Conservation (phyloP, 1,140 invertebrate species). For the Drosophila eugracilis region DNA sequence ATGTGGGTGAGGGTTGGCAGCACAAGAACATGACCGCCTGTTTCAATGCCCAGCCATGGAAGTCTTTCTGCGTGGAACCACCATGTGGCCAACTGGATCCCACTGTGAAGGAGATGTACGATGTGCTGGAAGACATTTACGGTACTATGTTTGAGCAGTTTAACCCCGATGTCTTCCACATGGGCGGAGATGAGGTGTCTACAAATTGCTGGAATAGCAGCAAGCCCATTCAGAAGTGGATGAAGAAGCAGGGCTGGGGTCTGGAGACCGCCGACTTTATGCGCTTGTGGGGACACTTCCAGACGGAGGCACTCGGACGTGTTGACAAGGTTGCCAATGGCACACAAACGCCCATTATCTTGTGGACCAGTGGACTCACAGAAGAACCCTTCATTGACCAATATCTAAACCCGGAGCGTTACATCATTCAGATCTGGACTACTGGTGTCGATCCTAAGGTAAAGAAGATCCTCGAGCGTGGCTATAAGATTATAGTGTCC, state of each 20-base stretch:
- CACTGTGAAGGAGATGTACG: conserved; percentile 90
- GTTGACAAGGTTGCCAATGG: conserved; percentile 85
- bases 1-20: conserved; percentile 95
- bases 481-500: conserved; percentile 91
- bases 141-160: conserved; percentile 87
- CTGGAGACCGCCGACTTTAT: conserved; percentile 88
- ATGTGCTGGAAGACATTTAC: conserved; percentile 90
- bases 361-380: conserved; percentile 94
- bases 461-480: conserved; percentile 88
- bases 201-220: conserved; percentile 92
- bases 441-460: conserved; percentile 88
- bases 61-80: conserved; percentile 91
- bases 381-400: conserved; percentile 88
- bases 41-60: conserved; percentile 91
- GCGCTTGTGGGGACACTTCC: conserved; percentile 91
- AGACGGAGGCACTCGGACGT: conserved; percentile 88
- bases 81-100: conserved; percentile 95
- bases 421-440: conserved; percentile 94
- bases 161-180: conserved; percentile 93
- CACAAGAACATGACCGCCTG: conserved; percentile 88
- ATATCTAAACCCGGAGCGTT: conserved; percentile 89
- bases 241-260: conserved; percentile 87
- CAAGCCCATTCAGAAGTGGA: conserved; percentile 88
- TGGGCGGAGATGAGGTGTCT: conserved; percentile 95
- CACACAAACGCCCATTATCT: conserved; percentile 87